Percentiles rank a stretch among this genome's conserved stretches.
Evolutionary conservation across 2,888 invertebrate genomes (phyloP).

Genomic region (Athrips mouffetella): DNA sequence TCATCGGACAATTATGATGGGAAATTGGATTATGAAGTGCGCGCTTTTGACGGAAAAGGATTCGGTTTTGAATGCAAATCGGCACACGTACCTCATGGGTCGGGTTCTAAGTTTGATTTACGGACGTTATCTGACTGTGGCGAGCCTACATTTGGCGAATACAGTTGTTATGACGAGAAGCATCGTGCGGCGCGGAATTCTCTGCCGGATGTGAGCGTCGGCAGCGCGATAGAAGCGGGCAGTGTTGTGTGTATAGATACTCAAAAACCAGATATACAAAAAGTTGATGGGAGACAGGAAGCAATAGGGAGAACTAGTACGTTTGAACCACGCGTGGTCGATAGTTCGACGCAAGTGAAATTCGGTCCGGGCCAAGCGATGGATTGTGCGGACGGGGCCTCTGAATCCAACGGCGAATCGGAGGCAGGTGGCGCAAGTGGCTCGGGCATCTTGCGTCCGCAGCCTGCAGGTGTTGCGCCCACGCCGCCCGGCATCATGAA

Average conservation of each 20-base stretch:
- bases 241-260: constrained; percentile 75
- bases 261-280: constrained; percentile 73
- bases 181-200: constrained; percentile 78
- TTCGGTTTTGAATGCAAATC: constrained; percentile 78
- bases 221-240: constrained; percentile 79
- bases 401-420: constrained; percentile 62
- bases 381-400: constrained; percentile 56
- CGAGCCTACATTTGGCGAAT: constrained; percentile 80
- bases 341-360: constrained; percentile 73
- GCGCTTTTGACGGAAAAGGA: constrained; percentile 74
- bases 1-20: constrained; percentile 81
- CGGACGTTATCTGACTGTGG: constrained; percentile 75
- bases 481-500: constrained; percentile 88
- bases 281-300: constrained; percentile 60
- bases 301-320: constrained; percentile 67
- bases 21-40: constrained; percentile 75
- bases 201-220: constrained; percentile 79
- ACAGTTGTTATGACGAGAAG: constrained; percentile 82
- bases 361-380: constrained; percentile 60
- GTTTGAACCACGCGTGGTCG: constrained; percentile 72
- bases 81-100: constrained; percentile 71
- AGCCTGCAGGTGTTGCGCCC: constrained; percentile 66
- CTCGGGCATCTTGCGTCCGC: constrained; percentile 67
- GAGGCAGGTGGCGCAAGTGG: constrained; percentile 64
- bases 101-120: constrained; percentile 68